Evolutionary conservation across 2,797 vertebrate species (phyloP), one percentile per base, ranked within the genome.

Genomic region (Loris lydekkerianus): DNA sequence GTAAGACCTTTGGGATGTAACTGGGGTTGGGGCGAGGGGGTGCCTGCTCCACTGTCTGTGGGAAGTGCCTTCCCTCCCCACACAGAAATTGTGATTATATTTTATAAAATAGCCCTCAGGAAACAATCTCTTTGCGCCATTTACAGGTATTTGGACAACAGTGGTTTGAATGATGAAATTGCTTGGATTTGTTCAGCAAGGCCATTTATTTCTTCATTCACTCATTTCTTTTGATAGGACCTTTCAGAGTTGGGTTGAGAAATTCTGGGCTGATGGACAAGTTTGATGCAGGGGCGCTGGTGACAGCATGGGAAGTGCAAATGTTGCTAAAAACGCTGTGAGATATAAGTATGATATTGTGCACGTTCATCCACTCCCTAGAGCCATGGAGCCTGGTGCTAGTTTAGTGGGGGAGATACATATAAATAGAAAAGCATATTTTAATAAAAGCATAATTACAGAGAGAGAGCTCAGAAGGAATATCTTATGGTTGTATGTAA

Each of bases 21-120:
- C 70, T 27, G 46, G 37, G 20, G 18, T 34, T 73, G 63, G 6
- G 18, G 5, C 13, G 29, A 1, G 10, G 2, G 3, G 20, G 11
- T 3, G 2, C 65, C n/a, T 10, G 13, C 29, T 60, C 43, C 37
- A 17, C 0, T 1, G 53, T n/a, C 7, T 15, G 20, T 14, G 46
- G 7, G 53, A 29, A 49, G 10, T 6, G 10, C 27, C 49, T 73
- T 96, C 49, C 31, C 27, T 81, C 80, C 37, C 80, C 61, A 65
- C n/a, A 20, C 37, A 94, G 86, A 80, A 60, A 29, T 91, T 0
- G 3, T 29, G 56, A 73, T 80, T 4, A 58, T 49, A 77, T 82
- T 94, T 91, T 91, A 46, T 80, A 82, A 88, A 92, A 67, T 65
- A 58, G 40, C 46, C n/a, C 75, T 21, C 23, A 65, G 85, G 67